A percentile compares a stretch with the other conserved stretches of the same genome.
These are phyloP conservation scores for Papilio helenus DNA, from an alignment of 1,140 invertebrate genomes.

Conservation along the genomic window DNA sequence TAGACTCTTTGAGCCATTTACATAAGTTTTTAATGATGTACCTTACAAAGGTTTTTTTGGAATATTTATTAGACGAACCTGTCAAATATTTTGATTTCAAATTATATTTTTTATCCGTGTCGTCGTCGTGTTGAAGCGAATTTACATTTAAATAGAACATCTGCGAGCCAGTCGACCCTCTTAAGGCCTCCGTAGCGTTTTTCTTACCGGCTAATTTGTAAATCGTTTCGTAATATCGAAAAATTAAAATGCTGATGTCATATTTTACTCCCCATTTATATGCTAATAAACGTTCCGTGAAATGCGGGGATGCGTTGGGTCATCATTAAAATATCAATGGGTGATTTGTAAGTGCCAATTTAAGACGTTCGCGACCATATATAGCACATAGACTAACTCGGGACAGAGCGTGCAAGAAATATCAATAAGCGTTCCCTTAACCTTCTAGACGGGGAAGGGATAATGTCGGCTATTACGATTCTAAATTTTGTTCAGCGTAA, in stretches of 20 bases:
- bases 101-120: conserved; percentile 79
- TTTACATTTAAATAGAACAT: conserved; percentile 83
- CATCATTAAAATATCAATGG: conserved; percentile 80
- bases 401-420: conserved; percentile 54
- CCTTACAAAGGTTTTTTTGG: conserved; percentile 32
- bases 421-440: conserved; percentile 41
- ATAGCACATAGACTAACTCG: conserved; percentile 40
- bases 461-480: conserved; percentile 63
- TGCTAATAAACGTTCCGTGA: conserved; percentile 68
- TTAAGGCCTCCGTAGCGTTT: conserved; percentile 72
- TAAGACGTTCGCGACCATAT: conserved; percentile 50
- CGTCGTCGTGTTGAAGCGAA: conserved; percentile 73
- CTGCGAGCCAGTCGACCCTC: conserved; percentile 77
- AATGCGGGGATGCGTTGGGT: conserved; percentile 58
- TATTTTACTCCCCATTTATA: conserved; percentile 81
- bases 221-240: conserved; percentile 81
- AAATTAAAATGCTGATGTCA: conserved; percentile 83
- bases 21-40: conserved; percentile 29
- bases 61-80: conserved; percentile 65
- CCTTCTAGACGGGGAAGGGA: conserved; percentile 40
- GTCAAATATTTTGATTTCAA: conserved; percentile 77
- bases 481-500: conserved; percentile 67
- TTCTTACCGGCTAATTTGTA: conserved; percentile 82
- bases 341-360: conserved; percentile 67
- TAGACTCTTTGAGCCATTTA: not conserved